phyloP scores from a whole-genome alignment of 2,797 vertebrate genomes.

The Ispidina picta region DNA sequence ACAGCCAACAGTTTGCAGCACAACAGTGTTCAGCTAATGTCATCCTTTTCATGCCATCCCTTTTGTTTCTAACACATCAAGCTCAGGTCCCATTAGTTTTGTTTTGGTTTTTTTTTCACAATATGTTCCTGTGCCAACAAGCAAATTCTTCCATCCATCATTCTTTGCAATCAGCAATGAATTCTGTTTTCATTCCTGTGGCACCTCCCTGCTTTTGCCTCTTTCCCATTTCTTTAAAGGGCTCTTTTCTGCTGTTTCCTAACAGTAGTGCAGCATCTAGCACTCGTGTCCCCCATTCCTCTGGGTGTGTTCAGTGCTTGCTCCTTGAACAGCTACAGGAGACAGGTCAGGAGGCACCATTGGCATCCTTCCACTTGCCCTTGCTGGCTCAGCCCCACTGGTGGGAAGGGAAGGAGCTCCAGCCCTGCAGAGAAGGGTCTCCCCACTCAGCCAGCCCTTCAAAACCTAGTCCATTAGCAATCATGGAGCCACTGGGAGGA shows the following conservation, averaged over 20 bases:
- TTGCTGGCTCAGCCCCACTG: neutral
- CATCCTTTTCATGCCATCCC: neutral
- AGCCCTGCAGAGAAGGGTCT: conserved; percentile 17
- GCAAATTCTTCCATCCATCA: conserved; percentile 15
- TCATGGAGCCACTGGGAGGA: conserved; percentile 31
- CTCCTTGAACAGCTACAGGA: neutral
- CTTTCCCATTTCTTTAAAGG: neutral
- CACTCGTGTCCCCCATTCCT: neutral
- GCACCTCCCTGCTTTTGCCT: neutral
- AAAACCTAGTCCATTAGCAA: conserved; percentile 44
- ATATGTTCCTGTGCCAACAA: neutral
- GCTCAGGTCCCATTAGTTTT: neutral
- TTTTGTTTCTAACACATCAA: neutral
- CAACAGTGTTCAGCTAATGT: neutral
- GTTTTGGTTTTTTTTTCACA: neutral
- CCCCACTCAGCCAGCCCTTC: neutral
- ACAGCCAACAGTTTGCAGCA: neutral
- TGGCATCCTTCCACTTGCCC: neutral
- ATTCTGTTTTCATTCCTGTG: neutral
- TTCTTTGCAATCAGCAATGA: neutral
- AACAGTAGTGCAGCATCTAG: neutral
- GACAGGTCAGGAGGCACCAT: neutral
- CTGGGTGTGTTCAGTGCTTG: neutral
- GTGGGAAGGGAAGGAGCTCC: neutral
- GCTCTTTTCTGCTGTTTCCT: neutral